These are phyloP conservation scores for Limenitis camilla DNA, from an alignment of 2,888 invertebrate genomes.

Conservation along the genomic window DNA sequence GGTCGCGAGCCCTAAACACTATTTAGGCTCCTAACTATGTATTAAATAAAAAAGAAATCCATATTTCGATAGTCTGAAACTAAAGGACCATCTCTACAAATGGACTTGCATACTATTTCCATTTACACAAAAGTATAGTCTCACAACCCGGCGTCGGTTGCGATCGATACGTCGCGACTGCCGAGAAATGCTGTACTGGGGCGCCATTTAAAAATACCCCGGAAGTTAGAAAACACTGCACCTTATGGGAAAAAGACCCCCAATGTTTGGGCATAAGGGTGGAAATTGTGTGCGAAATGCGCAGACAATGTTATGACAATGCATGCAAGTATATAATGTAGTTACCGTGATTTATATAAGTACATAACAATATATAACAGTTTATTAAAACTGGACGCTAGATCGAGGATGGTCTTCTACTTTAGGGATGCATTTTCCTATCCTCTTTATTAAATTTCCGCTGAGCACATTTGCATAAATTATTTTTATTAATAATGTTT, in stretches of 20 bases:
- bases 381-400: background rate
- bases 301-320: constrained; percentile 9
- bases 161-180: constrained; percentile 35
- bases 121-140: background rate
- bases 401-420: background rate
- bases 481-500: too few relatives aligned
- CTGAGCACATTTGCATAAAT: too few relatives aligned
- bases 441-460: too few relatives aligned
- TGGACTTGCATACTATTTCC: background rate
- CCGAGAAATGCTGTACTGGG: constrained; percentile 19
- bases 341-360: constrained; percentile 1
- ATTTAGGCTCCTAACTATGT: too few relatives aligned
- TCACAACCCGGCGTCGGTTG: constrained; percentile 27
- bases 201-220: constrained; percentile 25
- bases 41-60: too few relatives aligned
- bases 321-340: constrained; percentile 3
- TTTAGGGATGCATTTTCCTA: background rate
- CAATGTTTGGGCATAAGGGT: background rate
- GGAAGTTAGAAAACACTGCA: constrained; percentile 17
- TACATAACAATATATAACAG: constrained; percentile 1
- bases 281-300: background rate
- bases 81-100: background rate
- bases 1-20: too few relatives aligned
- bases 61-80: too few relatives aligned
- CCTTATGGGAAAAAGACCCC: background rate